These are phyloP conservation scores for Cephus nigrinus DNA, from an alignment of 2,888 invertebrate genomes.

Conservation along the genomic window DNA sequence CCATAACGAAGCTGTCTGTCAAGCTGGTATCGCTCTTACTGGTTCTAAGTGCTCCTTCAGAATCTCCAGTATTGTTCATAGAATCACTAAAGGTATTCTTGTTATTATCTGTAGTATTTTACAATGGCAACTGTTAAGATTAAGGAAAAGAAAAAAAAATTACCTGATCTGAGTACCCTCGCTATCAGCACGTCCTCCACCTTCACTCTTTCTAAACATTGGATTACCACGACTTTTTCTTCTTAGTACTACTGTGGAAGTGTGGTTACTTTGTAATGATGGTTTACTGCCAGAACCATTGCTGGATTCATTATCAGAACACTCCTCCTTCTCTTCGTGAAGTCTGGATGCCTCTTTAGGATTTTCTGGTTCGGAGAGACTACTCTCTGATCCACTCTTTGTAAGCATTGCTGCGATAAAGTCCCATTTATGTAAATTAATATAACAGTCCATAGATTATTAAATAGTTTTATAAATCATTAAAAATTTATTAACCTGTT, in stretches of 20 bases:
- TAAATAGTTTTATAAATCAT: neutral
- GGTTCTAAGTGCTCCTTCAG: slow-evolving; percentile 74
- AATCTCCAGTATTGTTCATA: slow-evolving; percentile 43
- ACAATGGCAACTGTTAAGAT: neutral
- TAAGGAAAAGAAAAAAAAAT: neutral
- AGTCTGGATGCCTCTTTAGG: slow-evolving; percentile 78
- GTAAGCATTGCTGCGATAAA: slow-evolving; percentile 68
- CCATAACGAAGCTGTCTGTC: slow-evolving; percentile 89
- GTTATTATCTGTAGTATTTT: slow-evolving; percentile 4
- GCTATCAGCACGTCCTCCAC: slow-evolving; percentile 62
- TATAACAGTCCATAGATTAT: neutral
- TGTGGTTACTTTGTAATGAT: slow-evolving; percentile 54
- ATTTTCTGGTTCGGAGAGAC: slow-evolving; percentile 82
- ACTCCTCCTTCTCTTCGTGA: slow-evolving; percentile 79
- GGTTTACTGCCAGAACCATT: slow-evolving; percentile 56
- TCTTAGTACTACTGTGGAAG: slow-evolving; percentile 70
- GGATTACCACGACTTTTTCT: slow-evolving; percentile 76
- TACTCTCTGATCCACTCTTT: slow-evolving; percentile 91
- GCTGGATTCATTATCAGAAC: slow-evolving; percentile 74
- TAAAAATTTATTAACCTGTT: slow-evolving; percentile 65
- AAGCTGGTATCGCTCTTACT: slow-evolving; percentile 93
- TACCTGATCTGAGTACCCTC: slow-evolving; percentile 60
- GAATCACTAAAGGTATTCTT: slow-evolving; percentile 43
- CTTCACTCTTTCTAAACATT: slow-evolving; percentile 77
- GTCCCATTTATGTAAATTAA: neutral